Percentiles rank a stretch among this genome's conserved stretches.
Conservation (phyloP, 2,888 invertebrate genomes). For the Eupithecia tripunctaria region DNA sequence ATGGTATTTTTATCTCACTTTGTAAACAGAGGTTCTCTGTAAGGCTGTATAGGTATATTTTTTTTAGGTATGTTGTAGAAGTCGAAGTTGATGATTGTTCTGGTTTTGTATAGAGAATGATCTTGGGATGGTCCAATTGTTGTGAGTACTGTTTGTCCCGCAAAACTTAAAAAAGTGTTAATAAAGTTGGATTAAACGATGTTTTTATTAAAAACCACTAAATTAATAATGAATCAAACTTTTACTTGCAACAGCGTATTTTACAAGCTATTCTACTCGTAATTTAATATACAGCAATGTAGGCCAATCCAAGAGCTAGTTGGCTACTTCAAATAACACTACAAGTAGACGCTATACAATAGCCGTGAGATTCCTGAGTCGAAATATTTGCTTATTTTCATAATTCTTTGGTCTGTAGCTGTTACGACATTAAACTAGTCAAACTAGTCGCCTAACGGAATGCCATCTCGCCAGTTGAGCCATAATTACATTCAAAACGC, state of each 20-base stretch:
- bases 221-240: background rate
- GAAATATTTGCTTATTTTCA: conserved; percentile 37
- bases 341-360: conserved; percentile 2
- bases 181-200: background rate
- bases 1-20: background rate
- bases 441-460: conserved; percentile 41
- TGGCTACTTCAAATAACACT: background rate
- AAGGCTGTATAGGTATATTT: background rate
- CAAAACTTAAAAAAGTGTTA: no score
- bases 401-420: conserved; percentile 39
- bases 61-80: background rate
- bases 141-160: no score
- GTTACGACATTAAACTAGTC: conserved; percentile 37
- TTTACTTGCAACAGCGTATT: background rate
- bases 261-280: background rate
- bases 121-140: no score
- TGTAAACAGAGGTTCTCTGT: background rate
- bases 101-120: background rate
- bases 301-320: background rate
- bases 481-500: conserved; percentile 34
- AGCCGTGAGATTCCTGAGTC: conserved; percentile 1
- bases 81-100: background rate
- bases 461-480: conserved; percentile 33
- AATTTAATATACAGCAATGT: background rate
- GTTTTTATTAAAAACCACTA: background rate